phyloP scores from a whole-genome alignment of 2,797 vertebrate genomes.

The Halcyon smyrnensis region DNA sequence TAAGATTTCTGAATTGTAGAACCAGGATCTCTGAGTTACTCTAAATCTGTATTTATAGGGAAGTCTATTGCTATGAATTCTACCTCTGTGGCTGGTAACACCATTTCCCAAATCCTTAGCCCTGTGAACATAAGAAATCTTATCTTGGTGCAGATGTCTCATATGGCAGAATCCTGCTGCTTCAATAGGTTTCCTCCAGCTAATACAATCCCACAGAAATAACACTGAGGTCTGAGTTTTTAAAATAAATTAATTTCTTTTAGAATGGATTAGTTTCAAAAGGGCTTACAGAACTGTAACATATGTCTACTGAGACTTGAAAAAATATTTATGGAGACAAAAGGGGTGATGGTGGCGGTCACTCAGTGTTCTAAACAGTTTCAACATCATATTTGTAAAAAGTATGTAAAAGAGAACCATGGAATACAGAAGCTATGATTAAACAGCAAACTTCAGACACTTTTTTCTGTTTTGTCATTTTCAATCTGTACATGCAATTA shows the following conservation, averaged over 20 bases:
- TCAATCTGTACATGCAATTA: neutral
- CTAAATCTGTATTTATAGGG: neutral
- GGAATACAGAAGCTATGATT: neutral
- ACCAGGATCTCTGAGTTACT: neutral
- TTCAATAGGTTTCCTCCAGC: neutral
- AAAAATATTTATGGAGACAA: neutral
- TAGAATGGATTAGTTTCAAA: neutral
- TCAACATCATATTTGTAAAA: neutral
- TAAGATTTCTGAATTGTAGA: neutral
- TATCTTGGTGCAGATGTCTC: neutral
- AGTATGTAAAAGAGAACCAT: neutral
- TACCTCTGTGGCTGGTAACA: neutral
- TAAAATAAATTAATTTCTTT: neutral
- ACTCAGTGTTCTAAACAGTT: neutral
- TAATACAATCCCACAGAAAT: neutral
- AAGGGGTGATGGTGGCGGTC: neutral
- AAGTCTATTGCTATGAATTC: neutral
- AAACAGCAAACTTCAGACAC: neutral
- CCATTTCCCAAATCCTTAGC: neutral
- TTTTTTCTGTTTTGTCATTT: neutral
- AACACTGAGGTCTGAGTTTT: neutral
- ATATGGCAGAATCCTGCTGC: neutral
- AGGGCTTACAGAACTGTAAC: neutral
- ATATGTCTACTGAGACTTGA: neutral
- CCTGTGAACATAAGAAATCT: neutral